phyloP scores from a whole-genome alignment of 2,888 invertebrate genomes.

The Torymus aiolomorphi region DNA sequence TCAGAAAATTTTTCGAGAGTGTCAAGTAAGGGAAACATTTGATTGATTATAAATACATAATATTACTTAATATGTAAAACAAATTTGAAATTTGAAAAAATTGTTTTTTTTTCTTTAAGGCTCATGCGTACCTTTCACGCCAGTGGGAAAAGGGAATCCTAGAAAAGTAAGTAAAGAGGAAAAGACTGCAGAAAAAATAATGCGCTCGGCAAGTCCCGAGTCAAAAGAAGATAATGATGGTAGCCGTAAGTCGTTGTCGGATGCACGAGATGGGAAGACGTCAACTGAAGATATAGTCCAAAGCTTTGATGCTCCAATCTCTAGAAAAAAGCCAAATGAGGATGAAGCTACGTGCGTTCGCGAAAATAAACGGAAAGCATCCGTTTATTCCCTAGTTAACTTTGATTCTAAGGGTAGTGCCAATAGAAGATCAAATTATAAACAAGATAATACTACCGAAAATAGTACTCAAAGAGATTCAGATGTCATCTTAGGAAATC shows the following conservation, averaged over 20 bases:
- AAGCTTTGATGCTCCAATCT: slow-evolving; percentile 59
- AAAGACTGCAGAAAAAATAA: slow-evolving; percentile 66
- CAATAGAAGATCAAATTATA: slow-evolving; percentile 58
- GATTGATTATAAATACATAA: neutral
- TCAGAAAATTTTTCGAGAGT: slow-evolving; percentile 69
- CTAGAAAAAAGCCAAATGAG: slow-evolving; percentile 55
- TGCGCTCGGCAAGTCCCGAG: slow-evolving; percentile 59
- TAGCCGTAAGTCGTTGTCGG: slow-evolving; percentile 57
- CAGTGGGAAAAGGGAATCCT: slow-evolving; percentile 69
- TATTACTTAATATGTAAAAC: neutral
- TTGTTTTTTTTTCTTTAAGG: slow-evolving; percentile 59
- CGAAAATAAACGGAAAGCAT: slow-evolving; percentile 62
- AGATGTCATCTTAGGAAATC: slow-evolving; percentile 39
- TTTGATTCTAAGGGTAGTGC: slow-evolving; percentile 60
- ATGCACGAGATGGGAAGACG: slow-evolving; percentile 57
- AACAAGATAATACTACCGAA: slow-evolving; percentile 42
- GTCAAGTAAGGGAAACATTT: slow-evolving; percentile 64
- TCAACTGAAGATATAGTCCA: slow-evolving; percentile 60
- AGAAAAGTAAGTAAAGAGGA: slow-evolving; percentile 71
- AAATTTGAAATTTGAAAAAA: slow-evolving; percentile 3
- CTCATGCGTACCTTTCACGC: slow-evolving; percentile 69
- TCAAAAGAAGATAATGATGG: slow-evolving; percentile 57
- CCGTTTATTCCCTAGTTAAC: slow-evolving; percentile 62
- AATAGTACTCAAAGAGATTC: slow-evolving; percentile 45
- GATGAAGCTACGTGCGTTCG: slow-evolving; percentile 58